phyloP scores from a whole-genome alignment of 2,888 invertebrate species.

The Argyresthia albistria region DNA sequence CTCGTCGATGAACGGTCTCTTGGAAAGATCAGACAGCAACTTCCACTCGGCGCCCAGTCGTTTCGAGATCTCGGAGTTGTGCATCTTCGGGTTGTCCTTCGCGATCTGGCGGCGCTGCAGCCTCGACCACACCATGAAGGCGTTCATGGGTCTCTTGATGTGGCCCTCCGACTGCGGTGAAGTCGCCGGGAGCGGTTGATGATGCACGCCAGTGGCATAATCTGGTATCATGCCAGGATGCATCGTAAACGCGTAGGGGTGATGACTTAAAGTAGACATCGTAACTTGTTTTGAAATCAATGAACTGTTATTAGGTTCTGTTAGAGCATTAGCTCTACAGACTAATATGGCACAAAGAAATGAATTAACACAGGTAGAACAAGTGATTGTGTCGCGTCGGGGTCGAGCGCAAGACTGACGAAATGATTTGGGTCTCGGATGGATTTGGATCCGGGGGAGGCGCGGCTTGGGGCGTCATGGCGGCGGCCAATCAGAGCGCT shows the following conservation, averaged over 20 bases:
- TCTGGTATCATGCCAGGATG: conserved; percentile 64
- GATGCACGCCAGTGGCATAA: conserved; percentile 50
- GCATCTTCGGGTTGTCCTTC: conserved; percentile 94
- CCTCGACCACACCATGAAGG: conserved; percentile 98
- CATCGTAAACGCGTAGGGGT: conserved; percentile 68
- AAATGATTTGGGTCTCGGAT: conserved; percentile 30
- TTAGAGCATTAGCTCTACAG: conserved; percentile 46
- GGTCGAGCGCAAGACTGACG: conserved; percentile 62
- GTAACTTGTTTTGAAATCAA: conserved; percentile 13
- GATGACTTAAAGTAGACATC: conserved; percentile 67
- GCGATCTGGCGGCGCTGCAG: conserved; percentile 94
- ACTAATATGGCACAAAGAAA: conserved; percentile 53
- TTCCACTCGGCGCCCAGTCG: conserved; percentile 96
- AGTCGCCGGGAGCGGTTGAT: conserved; percentile 49
- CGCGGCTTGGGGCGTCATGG: conserved; percentile 44
- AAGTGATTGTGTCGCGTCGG: conserved; percentile 59
- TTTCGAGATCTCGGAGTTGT: conserved; percentile 92
- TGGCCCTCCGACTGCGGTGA: conserved; percentile 78
- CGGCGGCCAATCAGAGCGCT: conserved; percentile 37
- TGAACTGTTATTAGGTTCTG: conserved; percentile 14
- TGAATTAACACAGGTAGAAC: conserved; percentile 41
- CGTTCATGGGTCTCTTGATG: conserved; percentile 98
- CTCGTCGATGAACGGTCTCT: conserved; percentile 95
- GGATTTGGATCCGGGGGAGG: conserved; percentile 45
- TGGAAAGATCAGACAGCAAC: conserved; percentile 86